Base-by-base conservation (phyloP, 2,113 vertebrate species). In the Saimiri boliviensis region DNA sequence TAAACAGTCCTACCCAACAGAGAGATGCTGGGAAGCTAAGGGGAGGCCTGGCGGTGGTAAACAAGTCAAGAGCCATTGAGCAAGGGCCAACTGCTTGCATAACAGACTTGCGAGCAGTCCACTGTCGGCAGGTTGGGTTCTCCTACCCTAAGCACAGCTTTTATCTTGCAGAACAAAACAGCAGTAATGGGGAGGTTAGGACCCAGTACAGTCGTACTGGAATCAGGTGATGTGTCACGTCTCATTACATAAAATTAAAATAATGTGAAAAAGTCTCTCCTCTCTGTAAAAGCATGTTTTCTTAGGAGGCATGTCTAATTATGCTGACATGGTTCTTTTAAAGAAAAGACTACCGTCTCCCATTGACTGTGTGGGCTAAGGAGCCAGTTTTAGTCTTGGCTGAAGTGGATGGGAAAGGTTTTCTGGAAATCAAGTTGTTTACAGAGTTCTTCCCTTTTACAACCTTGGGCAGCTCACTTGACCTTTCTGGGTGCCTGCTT, bases 381-480 rank as follows among this genome's bases (percentile, higher is more conserved):
- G 56, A 84, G 68, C 47, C 73, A 83, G 19, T 49, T 73, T 71
- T 77, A 52, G n/a, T 90, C 56, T 58, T 47, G 27, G 21, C 60
- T 94, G 63, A 56, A 30, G 21, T 84, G 35, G 35, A 37, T 63
- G 35, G 81, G 58, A 83, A 80, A 74, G 17, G 6, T 63, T 90
- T 85, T 79, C 74, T 84, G 79, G 81, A 97, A 83, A 80, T 49
- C 32, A 70, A 68, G 7, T 58, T 95, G 84, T 96, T 97, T 90
- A 90, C 89, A 89, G 27, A 54, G 25, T 35, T 71, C 84, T 86
- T 86, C 79, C 56, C 45, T 87, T 86, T 90, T 47, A 76, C 85
- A 90, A 56, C 77, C 95, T 63, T 37, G 23, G 52, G 77, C 63
- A 92, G 47, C 42, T 66, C 45, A 35, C 54, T 93, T 80, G 88